phyloP scores from a whole-genome alignment of 2,888 invertebrate species.

The Hydriomena furcata region DNA sequence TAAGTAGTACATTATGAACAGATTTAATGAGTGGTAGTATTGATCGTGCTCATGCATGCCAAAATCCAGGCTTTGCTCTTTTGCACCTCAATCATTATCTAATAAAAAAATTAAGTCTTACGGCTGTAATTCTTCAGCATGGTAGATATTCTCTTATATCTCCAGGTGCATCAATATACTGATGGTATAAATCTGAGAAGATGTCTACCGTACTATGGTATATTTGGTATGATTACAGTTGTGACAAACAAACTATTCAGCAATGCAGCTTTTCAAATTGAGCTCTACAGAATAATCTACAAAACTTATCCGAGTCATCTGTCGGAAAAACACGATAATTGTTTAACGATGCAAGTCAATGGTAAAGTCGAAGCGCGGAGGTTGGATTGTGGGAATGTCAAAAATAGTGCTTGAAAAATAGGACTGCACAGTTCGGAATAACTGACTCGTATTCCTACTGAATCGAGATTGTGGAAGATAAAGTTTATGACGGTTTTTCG shows the following conservation, averaged over 20 bases:
- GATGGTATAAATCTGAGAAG: too few species aligned
- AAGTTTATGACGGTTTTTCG: too few species aligned
- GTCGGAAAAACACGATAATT: conserved; percentile 2
- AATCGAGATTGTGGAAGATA: too few species aligned
- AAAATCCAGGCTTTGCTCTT: background rate
- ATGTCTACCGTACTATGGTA: too few species aligned
- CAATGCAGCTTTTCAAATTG: too few species aligned
- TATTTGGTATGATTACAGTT: too few species aligned
- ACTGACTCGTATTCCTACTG: too few species aligned
- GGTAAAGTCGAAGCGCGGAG: conserved; percentile 13
- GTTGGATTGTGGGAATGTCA: conserved; percentile 22
- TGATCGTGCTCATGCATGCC: background rate
- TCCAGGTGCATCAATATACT: too few species aligned
- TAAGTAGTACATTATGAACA: background rate
- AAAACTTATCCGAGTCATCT: conserved; percentile 16
- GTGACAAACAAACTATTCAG: too few species aligned
- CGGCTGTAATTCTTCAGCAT: too few species aligned
- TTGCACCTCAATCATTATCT: background rate
- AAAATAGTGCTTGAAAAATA: conserved; percentile 20
- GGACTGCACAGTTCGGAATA: too few species aligned
- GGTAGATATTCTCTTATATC: too few species aligned
- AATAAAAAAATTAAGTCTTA: background rate
- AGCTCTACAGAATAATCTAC: conserved; percentile 9
- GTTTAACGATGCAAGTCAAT: conserved; percentile 24
- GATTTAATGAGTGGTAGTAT: background rate